Percentiles rank a stretch among this genome's conserved stretches.
Conservation (phyloP, 2,113 vertebrate species). For the Hippocampus guttulatus region DNA sequence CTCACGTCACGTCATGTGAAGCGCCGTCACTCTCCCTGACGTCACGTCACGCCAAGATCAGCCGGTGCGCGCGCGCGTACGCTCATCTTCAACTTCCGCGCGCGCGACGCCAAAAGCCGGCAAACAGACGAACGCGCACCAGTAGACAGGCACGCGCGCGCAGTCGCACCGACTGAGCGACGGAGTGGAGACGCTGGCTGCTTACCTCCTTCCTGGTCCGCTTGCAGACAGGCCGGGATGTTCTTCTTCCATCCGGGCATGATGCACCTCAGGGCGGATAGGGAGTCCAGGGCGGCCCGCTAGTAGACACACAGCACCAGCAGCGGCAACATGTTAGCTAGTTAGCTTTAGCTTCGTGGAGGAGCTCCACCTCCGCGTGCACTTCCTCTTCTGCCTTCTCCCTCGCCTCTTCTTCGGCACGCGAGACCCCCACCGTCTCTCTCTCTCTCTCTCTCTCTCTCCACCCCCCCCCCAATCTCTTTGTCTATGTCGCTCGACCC, state of each 20-base stretch:
- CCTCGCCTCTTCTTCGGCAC: constrained; percentile 42
- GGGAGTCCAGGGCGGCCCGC: constrained; percentile 69
- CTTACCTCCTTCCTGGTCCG: constrained; percentile 85
- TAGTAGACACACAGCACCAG: constrained; percentile 59
- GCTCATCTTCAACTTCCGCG: not conserved
- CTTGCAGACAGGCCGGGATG: constrained; percentile 93
- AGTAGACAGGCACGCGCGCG: not conserved
- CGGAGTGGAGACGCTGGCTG: not conserved
- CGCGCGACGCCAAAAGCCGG: not conserved
- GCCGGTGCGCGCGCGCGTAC: not conserved
- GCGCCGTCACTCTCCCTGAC: not conserved
- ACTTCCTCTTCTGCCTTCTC: constrained; percentile 23
- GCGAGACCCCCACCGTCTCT: constrained; percentile 24
- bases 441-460: constrained; percentile 12
- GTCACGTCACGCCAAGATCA: constrained; percentile 36
- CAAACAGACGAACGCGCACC: not conserved
- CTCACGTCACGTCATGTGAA: not conserved
- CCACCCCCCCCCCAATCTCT: constrained; percentile 4
- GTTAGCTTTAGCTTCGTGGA: constrained; percentile 61
- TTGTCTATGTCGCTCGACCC: constrained; percentile 50
- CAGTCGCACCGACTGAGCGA: not conserved
- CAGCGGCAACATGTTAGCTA: constrained; percentile 61
- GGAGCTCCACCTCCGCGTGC: constrained; percentile 43
- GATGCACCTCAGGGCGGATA: constrained; percentile 70
- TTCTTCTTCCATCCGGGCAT: constrained; percentile 98